These are phyloP conservation scores for Triplophysa rosa DNA, from an alignment of 2,113 vertebrate species.

Conservation along the genomic window DNA sequence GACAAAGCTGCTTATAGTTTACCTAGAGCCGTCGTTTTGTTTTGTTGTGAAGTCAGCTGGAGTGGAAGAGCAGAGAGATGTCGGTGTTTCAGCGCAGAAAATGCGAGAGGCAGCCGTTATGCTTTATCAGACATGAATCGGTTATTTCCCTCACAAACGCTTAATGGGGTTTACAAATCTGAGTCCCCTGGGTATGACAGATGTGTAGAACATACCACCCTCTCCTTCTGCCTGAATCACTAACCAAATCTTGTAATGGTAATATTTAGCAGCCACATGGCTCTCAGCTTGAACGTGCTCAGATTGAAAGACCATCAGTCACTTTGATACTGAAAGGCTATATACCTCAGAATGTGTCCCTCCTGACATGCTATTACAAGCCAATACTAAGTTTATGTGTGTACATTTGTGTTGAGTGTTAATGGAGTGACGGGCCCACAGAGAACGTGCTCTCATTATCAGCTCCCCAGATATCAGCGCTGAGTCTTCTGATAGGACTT, in stretches of 20 bases:
- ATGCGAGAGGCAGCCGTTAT: slow-evolving; percentile 15
- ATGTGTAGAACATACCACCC: slow-evolving; percentile 41
- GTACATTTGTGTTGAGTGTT: slow-evolving; percentile 23
- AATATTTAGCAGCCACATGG: slow-evolving; percentile 37
- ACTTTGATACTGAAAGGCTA: neutral
- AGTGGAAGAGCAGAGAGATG: neutral
- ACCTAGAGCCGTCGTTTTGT: neutral
- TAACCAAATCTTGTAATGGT: slow-evolving; percentile 40
- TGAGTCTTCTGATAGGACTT: slow-evolving; percentile 24
- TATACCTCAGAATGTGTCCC: neutral
- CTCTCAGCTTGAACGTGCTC: slow-evolving; percentile 21
- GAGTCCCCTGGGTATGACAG: slow-evolving; percentile 41
- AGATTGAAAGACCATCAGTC: slow-evolving; percentile 21
- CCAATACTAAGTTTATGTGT: slow-evolving; percentile 25
- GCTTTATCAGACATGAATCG: slow-evolving; percentile 23
- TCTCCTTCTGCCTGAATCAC: slow-evolving; percentile 36
- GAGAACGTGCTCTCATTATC: slow-evolving; percentile 40
- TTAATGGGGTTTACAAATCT: slow-evolving; percentile 42
- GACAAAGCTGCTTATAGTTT: neutral
- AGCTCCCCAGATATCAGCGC: slow-evolving; percentile 19
- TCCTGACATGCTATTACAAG: slow-evolving; percentile 18
- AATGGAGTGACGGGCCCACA: slow-evolving; percentile 23
- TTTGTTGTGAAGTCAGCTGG: slow-evolving; percentile 13
- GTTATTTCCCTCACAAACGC: slow-evolving; percentile 45
- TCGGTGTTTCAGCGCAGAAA: slow-evolving; percentile 1